These are phyloP conservation scores for Pheucticus melanocephalus DNA, from an alignment of 2,113 vertebrate species.

Conservation along the genomic window DNA sequence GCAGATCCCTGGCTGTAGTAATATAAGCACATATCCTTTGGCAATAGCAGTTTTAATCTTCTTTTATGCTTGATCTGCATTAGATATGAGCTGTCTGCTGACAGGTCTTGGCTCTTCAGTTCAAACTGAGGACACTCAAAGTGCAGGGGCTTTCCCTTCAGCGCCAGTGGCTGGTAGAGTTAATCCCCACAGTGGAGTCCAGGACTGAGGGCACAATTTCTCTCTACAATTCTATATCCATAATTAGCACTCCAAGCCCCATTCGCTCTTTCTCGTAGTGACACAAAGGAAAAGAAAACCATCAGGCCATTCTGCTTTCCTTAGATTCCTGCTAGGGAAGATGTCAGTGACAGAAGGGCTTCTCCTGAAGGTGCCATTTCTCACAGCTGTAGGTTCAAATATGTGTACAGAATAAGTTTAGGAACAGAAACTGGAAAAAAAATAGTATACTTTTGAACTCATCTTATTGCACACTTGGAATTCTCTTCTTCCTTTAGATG, in stretches of 20 bases:
- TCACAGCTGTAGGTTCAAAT: background rate
- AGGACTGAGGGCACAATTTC: background rate
- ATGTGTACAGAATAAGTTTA: background rate
- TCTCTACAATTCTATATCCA: background rate
- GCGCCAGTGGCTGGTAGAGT: background rate
- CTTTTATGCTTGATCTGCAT: background rate
- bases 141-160: background rate
- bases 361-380: conserved; percentile 1
- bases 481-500: background rate
- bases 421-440: background rate
- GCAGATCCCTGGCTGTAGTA: background rate
- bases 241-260: background rate
- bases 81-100: background rate
- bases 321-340: background rate
- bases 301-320: background rate
- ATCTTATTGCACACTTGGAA: background rate
- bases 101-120: background rate
- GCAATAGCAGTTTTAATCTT: background rate
- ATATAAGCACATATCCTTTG: background rate
- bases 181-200: background rate
- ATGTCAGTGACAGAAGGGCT: background rate
- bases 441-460: background rate
- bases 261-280: background rate
- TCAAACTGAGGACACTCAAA: background rate
- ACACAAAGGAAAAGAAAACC: background rate